Conservation (phyloP, 2,888 invertebrate genomes). For the Vannuccia rotundouncinata region DNA sequence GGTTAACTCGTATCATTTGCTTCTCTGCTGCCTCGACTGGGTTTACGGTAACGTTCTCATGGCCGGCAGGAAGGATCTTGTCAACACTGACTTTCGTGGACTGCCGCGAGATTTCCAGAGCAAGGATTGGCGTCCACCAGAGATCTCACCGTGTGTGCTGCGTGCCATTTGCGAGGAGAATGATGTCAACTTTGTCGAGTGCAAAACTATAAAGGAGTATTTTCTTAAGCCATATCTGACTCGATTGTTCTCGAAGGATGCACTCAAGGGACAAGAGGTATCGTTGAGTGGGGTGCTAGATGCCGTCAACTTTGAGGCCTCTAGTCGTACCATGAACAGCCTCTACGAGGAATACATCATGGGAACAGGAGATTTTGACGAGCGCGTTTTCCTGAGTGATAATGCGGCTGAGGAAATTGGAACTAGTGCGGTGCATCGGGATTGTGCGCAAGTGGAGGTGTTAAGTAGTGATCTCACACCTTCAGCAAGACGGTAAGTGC, state of each 20-base stretch:
- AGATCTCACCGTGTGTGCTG: conserved; percentile 33
- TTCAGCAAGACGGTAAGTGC: conserved; percentile 24
- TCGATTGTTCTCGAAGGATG: conserved; percentile 39
- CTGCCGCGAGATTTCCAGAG: conserved; percentile 45
- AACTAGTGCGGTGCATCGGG: conserved; percentile 42
- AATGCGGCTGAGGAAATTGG: conserved; percentile 63
- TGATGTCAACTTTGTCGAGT: conserved; percentile 38
- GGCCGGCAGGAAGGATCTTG: conserved; percentile 71
- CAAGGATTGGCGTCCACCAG: conserved; percentile 30
- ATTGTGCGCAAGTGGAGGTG: background rate
- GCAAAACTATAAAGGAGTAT: conserved; percentile 37
- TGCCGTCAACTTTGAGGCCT: conserved; percentile 33
- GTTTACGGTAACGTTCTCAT: conserved; percentile 70
- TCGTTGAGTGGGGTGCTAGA: conserved; percentile 38
- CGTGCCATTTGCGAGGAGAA: conserved; percentile 37
- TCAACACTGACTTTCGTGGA: conserved; percentile 78
- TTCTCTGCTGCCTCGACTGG: conserved; percentile 82
- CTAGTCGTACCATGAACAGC: conserved; percentile 63
- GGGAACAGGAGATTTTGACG: conserved; percentile 87
- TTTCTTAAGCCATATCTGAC: conserved; percentile 37
- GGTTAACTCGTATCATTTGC: conserved; percentile 83
- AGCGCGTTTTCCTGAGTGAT: conserved; percentile 82
- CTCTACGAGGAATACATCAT: conserved; percentile 83
- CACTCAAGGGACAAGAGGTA: conserved; percentile 32
- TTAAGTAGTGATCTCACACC: conserved; percentile 28